Conservation (phyloP, 2,888 invertebrate genomes). For the Lasioglossum zephyrum region DNA sequence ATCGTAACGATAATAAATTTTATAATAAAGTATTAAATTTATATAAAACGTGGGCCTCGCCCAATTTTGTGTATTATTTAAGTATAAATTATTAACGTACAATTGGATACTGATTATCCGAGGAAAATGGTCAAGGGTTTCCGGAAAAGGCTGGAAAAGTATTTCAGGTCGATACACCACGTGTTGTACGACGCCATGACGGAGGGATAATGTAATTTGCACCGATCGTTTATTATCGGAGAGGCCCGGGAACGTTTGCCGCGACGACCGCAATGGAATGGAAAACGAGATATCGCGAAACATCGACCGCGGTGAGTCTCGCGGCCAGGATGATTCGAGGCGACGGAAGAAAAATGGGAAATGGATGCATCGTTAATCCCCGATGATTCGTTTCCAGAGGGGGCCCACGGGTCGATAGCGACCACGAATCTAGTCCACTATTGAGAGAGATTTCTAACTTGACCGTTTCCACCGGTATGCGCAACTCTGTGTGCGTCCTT, state of each 20-base stretch:
- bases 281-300: slow-evolving; percentile 36
- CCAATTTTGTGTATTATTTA: no score
- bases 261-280: slow-evolving; percentile 26
- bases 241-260: slow-evolving; percentile 1
- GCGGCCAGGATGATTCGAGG: slow-evolving; percentile 13
- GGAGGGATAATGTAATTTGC: slow-evolving; percentile 48
- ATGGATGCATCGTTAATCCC: slow-evolving; percentile 8
- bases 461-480: background rate
- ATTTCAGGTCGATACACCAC: slow-evolving; percentile 38
- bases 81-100: no score
- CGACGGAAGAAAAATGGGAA: background rate
- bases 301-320: slow-evolving; percentile 15
- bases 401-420: background rate
- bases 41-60: no score
- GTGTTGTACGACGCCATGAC: slow-evolving; percentile 39
- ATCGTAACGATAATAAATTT: no score
- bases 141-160: background rate
- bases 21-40: no score
- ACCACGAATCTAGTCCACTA: background rate
- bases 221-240: slow-evolving; percentile 38
- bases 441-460: background rate
- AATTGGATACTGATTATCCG: background rate
- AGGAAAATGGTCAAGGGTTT: background rate
- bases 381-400: slow-evolving; percentile 6
- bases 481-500: background rate